These are phyloP conservation scores for Alloscopus bannaensis DNA, from an alignment of 2,888 invertebrate species.

Conservation along the genomic window DNA sequence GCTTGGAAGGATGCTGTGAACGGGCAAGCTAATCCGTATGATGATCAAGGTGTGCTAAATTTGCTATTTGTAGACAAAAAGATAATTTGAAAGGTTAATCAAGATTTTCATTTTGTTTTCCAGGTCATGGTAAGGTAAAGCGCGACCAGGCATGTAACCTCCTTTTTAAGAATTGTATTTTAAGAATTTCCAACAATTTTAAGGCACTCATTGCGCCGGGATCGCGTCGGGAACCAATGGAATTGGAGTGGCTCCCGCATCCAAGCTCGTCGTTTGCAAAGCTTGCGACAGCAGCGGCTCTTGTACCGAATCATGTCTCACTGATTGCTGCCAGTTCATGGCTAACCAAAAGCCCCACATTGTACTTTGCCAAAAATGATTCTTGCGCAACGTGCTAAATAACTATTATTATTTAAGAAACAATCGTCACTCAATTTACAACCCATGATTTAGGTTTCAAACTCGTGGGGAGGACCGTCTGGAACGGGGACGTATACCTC, in stretches of 20 bases:
- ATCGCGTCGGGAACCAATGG: slow-evolving; percentile 30
- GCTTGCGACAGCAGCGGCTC: slow-evolving; percentile 17
- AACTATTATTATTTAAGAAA: too few relatives aligned
- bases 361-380: neutral
- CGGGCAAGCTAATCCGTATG: slow-evolving; percentile 2
- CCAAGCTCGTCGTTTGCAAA: slow-evolving; percentile 22
- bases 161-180: too few relatives aligned
- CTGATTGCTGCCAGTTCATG: slow-evolving; percentile 31
- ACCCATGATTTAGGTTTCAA: slow-evolving; percentile 19
- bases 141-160: too few relatives aligned
- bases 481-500: neutral
- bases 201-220: slow-evolving; percentile 45
- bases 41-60: slow-evolving; percentile 19
- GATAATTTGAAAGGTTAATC: too few relatives aligned
- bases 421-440: too few relatives aligned
- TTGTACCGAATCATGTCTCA: neutral
- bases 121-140: neutral
- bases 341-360: slow-evolving; percentile 9
- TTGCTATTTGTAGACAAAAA: too few relatives aligned
- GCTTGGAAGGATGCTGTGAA: slow-evolving; percentile 16
- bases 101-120: too few relatives aligned
- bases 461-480: slow-evolving; percentile 42
- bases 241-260: slow-evolving; percentile 29
- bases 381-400: too few relatives aligned
- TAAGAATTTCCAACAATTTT: too few relatives aligned